Evolutionary conservation across 2,113 vertebrate genomes (phyloP).

Genomic region (Xiphophorus couchianus): DNA sequence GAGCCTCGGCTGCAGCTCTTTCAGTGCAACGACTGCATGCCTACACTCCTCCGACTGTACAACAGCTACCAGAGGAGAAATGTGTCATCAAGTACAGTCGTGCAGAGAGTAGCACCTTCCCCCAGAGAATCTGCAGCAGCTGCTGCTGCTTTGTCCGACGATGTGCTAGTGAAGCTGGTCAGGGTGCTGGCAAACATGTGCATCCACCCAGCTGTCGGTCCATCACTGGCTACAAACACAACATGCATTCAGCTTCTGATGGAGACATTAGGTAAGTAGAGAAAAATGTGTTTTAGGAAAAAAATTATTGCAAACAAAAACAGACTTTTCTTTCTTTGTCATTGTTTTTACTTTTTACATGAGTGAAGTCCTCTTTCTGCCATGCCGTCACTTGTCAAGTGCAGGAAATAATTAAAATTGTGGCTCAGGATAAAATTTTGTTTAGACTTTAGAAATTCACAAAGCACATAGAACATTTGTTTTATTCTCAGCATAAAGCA

Average conservation of each 20-base stretch:
- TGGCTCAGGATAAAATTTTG: not conserved
- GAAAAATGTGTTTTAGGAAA: not conserved
- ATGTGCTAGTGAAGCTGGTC: constrained; percentile 92
- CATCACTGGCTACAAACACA: constrained; percentile 76
- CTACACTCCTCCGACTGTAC: constrained; percentile 83
- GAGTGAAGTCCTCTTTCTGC: no score
- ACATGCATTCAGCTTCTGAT: constrained; percentile 82
- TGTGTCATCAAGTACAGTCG: not conserved
- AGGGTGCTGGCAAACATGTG: constrained; percentile 91
- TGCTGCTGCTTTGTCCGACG: constrained; percentile 75
- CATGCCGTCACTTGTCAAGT: not conserved
- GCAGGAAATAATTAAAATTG: no score
- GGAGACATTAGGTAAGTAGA: constrained; percentile 84
- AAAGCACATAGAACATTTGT: not conserved
- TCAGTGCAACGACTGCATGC: constrained; percentile 75
- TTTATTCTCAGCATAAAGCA: not conserved
- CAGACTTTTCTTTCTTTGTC: not conserved
- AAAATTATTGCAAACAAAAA: not conserved
- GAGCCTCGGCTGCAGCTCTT: constrained; percentile 83
- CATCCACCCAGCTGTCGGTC: constrained; percentile 83
- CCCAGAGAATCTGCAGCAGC: constrained; percentile 10
- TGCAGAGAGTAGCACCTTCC: not conserved
- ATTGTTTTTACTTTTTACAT: no score
- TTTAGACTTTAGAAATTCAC: not conserved
- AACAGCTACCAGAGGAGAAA: constrained; percentile 77